Evolutionary conservation across 2,797 vertebrate species (phyloP).

Genomic region (Acomys russatus): DNA sequence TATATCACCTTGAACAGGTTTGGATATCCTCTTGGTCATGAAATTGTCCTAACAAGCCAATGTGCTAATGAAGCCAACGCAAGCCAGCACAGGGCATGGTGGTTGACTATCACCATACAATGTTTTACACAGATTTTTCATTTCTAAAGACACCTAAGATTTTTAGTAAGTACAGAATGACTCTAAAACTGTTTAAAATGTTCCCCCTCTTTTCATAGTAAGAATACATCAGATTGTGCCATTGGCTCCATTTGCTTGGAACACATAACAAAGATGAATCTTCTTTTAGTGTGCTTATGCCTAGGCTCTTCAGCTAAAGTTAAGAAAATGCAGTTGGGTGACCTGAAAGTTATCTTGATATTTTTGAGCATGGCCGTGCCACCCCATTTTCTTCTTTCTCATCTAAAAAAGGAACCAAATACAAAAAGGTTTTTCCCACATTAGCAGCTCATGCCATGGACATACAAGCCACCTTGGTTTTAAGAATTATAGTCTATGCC

Average conservation of each 20-base stretch:
- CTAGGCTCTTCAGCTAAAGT: conserved; percentile 15
- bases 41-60: conserved; percentile 52
- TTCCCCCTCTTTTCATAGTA: not conserved
- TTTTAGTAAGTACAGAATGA: conserved; percentile 44
- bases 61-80: not conserved
- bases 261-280: conserved; percentile 20
- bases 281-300: conserved; percentile 4
- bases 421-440: not conserved
- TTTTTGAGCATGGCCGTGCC: not conserved
- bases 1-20: conserved; percentile 46
- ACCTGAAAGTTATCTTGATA: not conserved
- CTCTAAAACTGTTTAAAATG: conserved; percentile 24
- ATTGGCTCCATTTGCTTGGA: conserved; percentile 39
- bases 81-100: not conserved
- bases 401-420: not conserved
- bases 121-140: conserved; percentile 48
- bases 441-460: not conserved
- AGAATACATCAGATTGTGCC: not conserved
- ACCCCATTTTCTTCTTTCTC: not conserved
- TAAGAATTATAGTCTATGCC: not conserved
- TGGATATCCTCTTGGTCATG: conserved; percentile 37
- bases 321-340: conserved; percentile 51
- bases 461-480: conserved; percentile 17
- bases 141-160: conserved; percentile 60
- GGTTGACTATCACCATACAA: conserved; percentile 45